Evolutionary conservation across 2,113 vertebrate species (phyloP), one percentile per base, ranked within the genome.

Genomic region (Cryptoleucopteryx plumbea): DNA sequence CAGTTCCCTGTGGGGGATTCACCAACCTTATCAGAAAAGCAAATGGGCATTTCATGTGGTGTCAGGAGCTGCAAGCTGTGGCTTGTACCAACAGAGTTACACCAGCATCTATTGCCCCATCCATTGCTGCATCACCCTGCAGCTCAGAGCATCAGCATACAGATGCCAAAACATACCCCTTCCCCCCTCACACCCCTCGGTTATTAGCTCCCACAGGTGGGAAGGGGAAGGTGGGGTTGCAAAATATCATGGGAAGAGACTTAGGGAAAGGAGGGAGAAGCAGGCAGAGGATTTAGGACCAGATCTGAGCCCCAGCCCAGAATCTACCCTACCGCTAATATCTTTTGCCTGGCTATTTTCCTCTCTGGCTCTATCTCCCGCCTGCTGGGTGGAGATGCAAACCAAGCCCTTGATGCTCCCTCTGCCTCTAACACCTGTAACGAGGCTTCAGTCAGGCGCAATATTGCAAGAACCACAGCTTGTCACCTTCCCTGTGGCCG

Each of bases 171-270:
- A 31, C 6, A 50, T 16, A 32, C 1, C 31, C 26, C 53, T 8
- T 66, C 3, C 7, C 4, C 4, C 5, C 1, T 23, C 1, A 10
- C 23, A 53, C 3, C 18, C 3, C n/a, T 0, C 1, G 6, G 11
- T 55, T 81, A 4, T 55, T 48, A 58, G 19, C 21, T 58, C 16
- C 19, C 53, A 4, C 18, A 34, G 13, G 6, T 29, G 8, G 1
- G 25, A 73, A 65, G 19, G 22, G 12, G 27, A 58, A 17, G 4
- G 29, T 18, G 7, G 50, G 17, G 32, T 11, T 62, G 48, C 11
- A 50, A 90, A 71, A n/a, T 26, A 23, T 2, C 9, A 25, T 27
- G 21, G 27, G 32, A 68, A 79, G 23, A 75, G 32, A 38, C 20
- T 0, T 27, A 31, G 7, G 9, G 31, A 82, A 73, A 75, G 26